Evolutionary conservation across 2,113 vertebrate genomes (phyloP).

Genomic region (Clarias batrachus): DNA sequence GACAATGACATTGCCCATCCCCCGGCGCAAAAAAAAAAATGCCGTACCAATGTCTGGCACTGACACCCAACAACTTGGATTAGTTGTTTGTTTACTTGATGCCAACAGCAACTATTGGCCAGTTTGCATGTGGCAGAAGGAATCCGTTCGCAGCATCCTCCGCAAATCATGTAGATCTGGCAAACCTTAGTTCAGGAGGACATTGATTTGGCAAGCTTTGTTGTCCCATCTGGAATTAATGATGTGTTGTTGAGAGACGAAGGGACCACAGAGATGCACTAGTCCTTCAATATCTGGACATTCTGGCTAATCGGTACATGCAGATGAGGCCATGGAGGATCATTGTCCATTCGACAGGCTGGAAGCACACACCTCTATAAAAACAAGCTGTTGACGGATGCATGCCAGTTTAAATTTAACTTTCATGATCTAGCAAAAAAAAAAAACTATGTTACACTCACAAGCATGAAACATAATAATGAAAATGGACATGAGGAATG

Average conservation of each 20-base stretch:
- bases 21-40: not conserved
- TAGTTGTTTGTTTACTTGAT: constrained; percentile 49
- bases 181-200: constrained; percentile 45
- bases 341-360: not conserved
- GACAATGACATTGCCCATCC: constrained; percentile 39
- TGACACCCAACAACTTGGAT: constrained; percentile 41
- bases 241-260: constrained; percentile 49
- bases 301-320: constrained; percentile 17
- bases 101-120: constrained; percentile 48
- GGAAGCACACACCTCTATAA: constrained; percentile 10
- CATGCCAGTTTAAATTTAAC: constrained; percentile 12
- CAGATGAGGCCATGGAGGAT: constrained; percentile 28
- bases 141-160: constrained; percentile 46
- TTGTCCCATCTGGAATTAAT: constrained; percentile 50
- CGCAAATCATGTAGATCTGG: constrained; percentile 50
- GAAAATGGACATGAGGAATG: not conserved
- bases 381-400: constrained; percentile 11
- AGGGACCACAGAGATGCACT: constrained; percentile 21
- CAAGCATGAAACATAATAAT: not conserved
- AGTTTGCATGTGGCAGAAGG: constrained; percentile 55
- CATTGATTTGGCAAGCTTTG: constrained; percentile 33
- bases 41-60: constrained; percentile 36
- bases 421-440: not conserved
- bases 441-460: not conserved
- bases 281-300: constrained; percentile 17